phyloP scores from a whole-genome alignment of 2,797 vertebrate genomes.

The Thalassophryne amazonica region DNA sequence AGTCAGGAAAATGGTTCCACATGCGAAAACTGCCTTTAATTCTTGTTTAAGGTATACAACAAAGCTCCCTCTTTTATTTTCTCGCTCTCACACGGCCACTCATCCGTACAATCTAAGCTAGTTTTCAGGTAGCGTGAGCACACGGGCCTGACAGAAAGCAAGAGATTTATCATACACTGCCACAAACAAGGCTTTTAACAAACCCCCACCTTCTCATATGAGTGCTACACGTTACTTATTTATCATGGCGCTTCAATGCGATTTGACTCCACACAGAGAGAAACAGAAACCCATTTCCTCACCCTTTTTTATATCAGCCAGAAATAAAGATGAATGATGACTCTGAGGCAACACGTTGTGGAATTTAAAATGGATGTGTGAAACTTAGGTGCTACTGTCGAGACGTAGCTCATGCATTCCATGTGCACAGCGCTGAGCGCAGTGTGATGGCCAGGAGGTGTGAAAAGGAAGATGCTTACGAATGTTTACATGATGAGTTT shows the following conservation, averaged over 20 bases:
- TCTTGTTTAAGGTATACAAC: conserved; percentile 65
- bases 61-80: background rate
- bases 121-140: too few relatives aligned
- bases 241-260: too few relatives aligned
- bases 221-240: too few relatives aligned
- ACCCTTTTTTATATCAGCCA: background rate
- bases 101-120: too few relatives aligned
- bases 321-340: conserved; percentile 40
- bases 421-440: background rate
- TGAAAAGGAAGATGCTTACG: conserved; percentile 27
- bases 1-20: conserved; percentile 66
- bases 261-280: background rate
- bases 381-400: conserved; percentile 36
- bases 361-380: conserved; percentile 43
- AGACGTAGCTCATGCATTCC: conserved; percentile 7
- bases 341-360: conserved; percentile 22
- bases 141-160: too few relatives aligned
- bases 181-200: too few relatives aligned
- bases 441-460: background rate
- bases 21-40: conserved; percentile 58
- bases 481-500: conserved; percentile 2
- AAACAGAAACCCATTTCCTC: background rate
- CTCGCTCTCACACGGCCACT: background rate
- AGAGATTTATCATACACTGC: too few relatives aligned
- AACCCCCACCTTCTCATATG: too few relatives aligned